Evolutionary conservation across 1,140 invertebrate genomes (phyloP).

Genomic region (Zelostemma sp.): DNA sequence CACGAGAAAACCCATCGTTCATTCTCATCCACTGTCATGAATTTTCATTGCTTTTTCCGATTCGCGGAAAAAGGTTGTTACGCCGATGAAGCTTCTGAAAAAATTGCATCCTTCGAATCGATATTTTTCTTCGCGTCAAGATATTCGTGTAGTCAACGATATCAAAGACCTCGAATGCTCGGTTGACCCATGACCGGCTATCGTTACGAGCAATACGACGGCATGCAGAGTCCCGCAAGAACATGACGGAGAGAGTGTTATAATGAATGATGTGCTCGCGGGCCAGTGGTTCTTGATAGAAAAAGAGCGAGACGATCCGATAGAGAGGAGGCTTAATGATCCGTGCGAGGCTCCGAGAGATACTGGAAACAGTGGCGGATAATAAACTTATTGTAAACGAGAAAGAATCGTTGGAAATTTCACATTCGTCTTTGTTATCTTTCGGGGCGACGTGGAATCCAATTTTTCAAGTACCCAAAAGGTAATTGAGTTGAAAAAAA

Average conservation of each 20-base stretch:
- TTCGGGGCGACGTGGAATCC: too few relatives aligned
- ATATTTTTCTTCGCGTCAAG: conserved; percentile 35
- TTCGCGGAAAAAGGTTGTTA: too few relatives aligned
- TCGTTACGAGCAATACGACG: conserved; percentile 51
- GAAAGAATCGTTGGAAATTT: conserved; percentile 49
- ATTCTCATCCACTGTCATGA: too few relatives aligned
- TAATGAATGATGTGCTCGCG: conserved; percentile 59
- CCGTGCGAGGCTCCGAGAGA: conserved; percentile 28
- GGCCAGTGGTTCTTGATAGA: conserved; percentile 39
- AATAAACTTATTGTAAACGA: conserved; percentile 47
- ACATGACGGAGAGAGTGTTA: conserved; percentile 62
- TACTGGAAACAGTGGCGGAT: conserved; percentile 41
- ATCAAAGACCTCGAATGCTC: conserved; percentile 51
- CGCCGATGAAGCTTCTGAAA: conserved; percentile 19
- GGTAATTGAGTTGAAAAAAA: too few relatives aligned
- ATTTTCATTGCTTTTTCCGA: too few relatives aligned
- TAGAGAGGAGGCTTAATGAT: conserved; percentile 39
- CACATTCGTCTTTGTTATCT: conserved; percentile 35
- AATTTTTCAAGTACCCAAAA: too few relatives aligned
- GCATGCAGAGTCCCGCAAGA: conserved; percentile 51
- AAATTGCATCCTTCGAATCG: conserved; percentile 23
- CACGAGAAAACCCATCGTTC: conserved; percentile 16
- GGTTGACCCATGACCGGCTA: conserved; percentile 55
- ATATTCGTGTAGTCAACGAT: conserved; percentile 47
- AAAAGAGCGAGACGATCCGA: conserved; percentile 31